A percentile compares a stretch with the other conserved stretches of the same genome.
phyloP scores from a whole-genome alignment of 2,888 invertebrate species.

The Alsophila aescularia region DNA sequence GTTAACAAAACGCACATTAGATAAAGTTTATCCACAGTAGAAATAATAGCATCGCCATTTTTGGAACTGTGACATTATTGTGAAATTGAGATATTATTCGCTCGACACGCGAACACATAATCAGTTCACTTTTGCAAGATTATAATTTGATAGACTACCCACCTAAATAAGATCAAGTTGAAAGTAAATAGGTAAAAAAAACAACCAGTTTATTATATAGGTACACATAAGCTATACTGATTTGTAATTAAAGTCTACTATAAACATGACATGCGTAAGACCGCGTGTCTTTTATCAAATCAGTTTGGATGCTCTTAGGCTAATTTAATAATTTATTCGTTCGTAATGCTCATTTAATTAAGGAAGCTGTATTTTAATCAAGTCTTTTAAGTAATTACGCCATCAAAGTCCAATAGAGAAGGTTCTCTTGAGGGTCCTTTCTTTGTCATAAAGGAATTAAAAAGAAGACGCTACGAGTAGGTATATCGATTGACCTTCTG shows the following conservation, averaged over 20 bases:
- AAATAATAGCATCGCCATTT: background rate
- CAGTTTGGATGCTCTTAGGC: background rate
- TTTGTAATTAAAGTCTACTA: no score
- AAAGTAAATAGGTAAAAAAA: no score
- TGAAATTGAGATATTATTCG: conserved; percentile 3
- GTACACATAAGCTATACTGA: no score
- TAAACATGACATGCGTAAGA: no score
- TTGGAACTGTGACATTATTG: background rate
- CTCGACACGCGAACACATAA: conserved; percentile 16
- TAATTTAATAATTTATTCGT: conserved; percentile 3
- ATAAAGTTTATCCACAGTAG: background rate
- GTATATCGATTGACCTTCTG: background rate
- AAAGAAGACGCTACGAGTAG: background rate
- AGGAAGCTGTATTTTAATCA: background rate
- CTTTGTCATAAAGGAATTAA: background rate
- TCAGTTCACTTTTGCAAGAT: conserved; percentile 15
- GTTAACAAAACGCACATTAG: no score
- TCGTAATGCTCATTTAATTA: background rate
- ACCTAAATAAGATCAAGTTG: background rate
- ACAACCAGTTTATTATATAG: no score
- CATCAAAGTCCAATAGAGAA: background rate
- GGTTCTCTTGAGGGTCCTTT: background rate
- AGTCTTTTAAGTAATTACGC: background rate
- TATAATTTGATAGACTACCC: background rate
- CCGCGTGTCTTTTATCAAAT: no score